A percentile compares a stretch with the other conserved stretches of the same genome.
Evolutionary conservation across 2,113 vertebrate genomes (phyloP).

Genomic region (Pelvicachromis taeniatus): DNA sequence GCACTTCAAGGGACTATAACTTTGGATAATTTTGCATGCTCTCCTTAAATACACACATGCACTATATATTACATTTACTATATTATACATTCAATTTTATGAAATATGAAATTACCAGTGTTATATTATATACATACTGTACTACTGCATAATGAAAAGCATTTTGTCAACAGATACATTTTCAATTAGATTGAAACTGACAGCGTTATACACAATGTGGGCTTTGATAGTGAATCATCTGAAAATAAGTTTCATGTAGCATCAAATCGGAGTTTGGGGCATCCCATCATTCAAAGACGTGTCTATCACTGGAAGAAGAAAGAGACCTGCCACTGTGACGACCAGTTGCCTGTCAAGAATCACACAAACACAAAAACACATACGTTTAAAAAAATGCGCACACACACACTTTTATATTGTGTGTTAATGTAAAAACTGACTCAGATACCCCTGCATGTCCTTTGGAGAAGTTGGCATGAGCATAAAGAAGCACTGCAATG

Average conservation of each 20-base stretch:
- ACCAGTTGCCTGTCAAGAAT: constrained; percentile 75
- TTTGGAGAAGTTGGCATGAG: constrained; percentile 91
- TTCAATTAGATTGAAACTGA: neutral
- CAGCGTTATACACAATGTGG: neutral
- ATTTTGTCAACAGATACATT: neutral
- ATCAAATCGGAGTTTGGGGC: neutral
- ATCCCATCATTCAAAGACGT: constrained; percentile 73
- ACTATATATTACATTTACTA: neutral
- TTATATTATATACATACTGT: neutral
- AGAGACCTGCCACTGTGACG: constrained; percentile 79
- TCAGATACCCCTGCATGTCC: constrained; percentile 80
- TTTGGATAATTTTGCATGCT: neutral
- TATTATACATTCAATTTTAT: neutral
- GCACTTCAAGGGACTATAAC: neutral
- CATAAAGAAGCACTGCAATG: constrained; percentile 92
- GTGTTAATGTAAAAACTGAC: neutral
- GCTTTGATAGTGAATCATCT: neutral
- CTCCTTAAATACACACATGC: neutral
- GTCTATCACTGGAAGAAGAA: constrained; percentile 76
- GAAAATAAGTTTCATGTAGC: neutral
- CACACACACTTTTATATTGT: neutral
- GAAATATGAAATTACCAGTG: neutral
- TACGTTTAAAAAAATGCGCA: neutral
- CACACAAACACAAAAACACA: neutral
- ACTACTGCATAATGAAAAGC: neutral